Evolutionary conservation across 2,888 invertebrate species (phyloP).

Genomic region (Tillus elongatus): DNA sequence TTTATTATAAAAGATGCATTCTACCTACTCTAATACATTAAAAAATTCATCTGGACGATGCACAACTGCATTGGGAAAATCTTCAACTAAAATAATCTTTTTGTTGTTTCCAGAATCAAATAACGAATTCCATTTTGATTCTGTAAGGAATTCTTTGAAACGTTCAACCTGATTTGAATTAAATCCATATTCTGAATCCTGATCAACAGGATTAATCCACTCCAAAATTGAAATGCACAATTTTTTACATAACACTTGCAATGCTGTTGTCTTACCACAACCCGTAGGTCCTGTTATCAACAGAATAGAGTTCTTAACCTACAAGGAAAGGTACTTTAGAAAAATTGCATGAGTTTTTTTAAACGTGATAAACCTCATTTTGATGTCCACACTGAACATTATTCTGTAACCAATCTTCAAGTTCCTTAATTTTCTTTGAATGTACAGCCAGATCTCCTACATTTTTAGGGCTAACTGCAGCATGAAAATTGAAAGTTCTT

Average conservation of each 20-base stretch:
- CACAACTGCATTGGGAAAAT: conserved; percentile 71
- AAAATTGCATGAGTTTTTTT: background rate
- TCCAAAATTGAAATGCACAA: conserved; percentile 54
- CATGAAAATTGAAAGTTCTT: conserved; percentile 47
- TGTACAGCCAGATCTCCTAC: conserved; percentile 63
- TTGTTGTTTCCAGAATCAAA: conserved; percentile 37
- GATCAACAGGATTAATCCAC: conserved; percentile 76
- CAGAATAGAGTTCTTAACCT: conserved; percentile 48
- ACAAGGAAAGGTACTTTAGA: conserved; percentile 13
- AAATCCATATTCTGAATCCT: conserved; percentile 49
- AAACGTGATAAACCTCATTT: background rate
- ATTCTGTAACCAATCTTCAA: conserved; percentile 56
- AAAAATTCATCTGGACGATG: conserved; percentile 57
- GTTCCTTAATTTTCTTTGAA: conserved; percentile 63
- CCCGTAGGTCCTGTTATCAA: conserved; percentile 77
- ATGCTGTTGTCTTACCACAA: conserved; percentile 70
- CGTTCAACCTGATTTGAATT: conserved; percentile 53
- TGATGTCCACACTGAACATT: conserved; percentile 17
- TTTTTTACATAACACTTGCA: conserved; percentile 57
- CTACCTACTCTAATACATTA: conserved; percentile 57
- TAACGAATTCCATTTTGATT: conserved; percentile 64
- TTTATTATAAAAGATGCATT: conserved; percentile 7
- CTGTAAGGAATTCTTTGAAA: conserved; percentile 68
- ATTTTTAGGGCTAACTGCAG: conserved; percentile 50
- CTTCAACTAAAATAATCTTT: conserved; percentile 64